Evolutionary conservation across 2,113 vertebrate species (phyloP).

Genomic region (Lasiurus cinereus): DNA sequence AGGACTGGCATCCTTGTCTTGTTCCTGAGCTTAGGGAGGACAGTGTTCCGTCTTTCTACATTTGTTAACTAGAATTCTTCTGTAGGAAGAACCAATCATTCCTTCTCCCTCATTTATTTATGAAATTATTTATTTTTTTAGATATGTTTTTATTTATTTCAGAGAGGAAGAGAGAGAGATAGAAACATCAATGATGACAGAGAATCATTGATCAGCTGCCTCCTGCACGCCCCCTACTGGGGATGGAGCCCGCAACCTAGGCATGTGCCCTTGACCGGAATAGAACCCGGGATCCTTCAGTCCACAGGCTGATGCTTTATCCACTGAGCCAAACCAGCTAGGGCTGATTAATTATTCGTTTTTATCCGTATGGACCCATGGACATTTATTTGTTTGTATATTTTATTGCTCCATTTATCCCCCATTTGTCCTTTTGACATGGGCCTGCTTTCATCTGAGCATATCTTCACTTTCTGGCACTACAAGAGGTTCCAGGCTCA

Average conservation of each 20-base stretch:
- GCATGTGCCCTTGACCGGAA: too few species aligned
- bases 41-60: rapidly evolving
- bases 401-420: background rate
- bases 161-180: too few species aligned
- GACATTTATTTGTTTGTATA: background rate
- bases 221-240: too few species aligned
- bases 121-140: background rate
- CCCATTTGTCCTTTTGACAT: background rate
- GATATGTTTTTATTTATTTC: too few species aligned
- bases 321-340: too few species aligned
- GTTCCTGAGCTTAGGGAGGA: background rate
- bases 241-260: too few species aligned
- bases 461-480: background rate
- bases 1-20: background rate
- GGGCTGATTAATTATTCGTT: too few species aligned
- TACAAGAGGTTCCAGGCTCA: background rate
- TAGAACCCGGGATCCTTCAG: too few species aligned
- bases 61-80: background rate
- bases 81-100: background rate
- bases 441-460: background rate
- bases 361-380: rapidly evolving
- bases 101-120: background rate
- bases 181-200: too few species aligned
- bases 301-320: too few species aligned
- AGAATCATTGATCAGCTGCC: too few species aligned